Conservation (phyloP, 2,113 vertebrate genomes). For the Entosphenus tridentatus region DNA sequence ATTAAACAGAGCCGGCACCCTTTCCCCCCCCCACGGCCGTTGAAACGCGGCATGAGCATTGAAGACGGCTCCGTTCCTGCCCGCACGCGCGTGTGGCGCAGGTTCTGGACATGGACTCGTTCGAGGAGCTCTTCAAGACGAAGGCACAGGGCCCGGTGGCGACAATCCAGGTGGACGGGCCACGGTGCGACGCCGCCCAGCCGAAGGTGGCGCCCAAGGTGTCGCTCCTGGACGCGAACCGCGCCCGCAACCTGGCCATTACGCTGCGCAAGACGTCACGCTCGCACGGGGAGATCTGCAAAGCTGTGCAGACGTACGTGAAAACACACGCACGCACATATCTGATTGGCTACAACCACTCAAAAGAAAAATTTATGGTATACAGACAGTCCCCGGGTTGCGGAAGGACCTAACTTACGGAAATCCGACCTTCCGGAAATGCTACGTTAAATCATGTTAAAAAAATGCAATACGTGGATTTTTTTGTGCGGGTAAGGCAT, state of each 20-base stretch:
- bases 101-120: conserved; percentile 73
- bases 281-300: conserved; percentile 2
- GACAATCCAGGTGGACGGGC: neutral
- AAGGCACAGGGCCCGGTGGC: conserved; percentile 54
- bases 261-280: neutral
- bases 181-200: neutral
- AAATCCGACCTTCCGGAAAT: too few relatives aligned
- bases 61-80: neutral
- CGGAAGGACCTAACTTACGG: too few relatives aligned
- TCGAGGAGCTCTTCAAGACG: conserved; percentile 93
- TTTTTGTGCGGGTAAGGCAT: too few relatives aligned
- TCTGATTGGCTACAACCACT: too few relatives aligned
- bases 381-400: too few relatives aligned
- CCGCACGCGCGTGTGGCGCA: conserved; percentile 13
- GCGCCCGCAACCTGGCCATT: conserved; percentile 3
- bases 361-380: too few relatives aligned
- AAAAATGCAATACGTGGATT: neutral
- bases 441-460: neutral
- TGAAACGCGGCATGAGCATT: too few relatives aligned
- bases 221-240: conserved; percentile 4
- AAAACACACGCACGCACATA: too few relatives aligned
- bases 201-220: neutral
- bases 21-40: too few relatives aligned
- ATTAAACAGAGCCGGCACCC: too few relatives aligned
- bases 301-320: neutral